These are phyloP conservation scores for Australoheros scitulus DNA, from an alignment of 2,113 vertebrate genomes.

Conservation along the genomic window DNA sequence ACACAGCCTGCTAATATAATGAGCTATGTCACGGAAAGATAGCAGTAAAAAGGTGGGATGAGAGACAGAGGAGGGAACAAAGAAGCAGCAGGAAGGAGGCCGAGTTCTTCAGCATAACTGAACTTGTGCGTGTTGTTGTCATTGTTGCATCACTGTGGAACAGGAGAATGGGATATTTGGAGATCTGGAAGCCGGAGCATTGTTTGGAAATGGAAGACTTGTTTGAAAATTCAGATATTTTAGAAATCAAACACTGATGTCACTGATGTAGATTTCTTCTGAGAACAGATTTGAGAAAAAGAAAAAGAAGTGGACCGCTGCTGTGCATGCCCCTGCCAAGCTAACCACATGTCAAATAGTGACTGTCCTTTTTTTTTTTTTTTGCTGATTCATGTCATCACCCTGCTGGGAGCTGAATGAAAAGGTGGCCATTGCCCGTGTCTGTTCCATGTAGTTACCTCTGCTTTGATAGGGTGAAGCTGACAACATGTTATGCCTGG, in stretches of 20 bases:
- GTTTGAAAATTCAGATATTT: constrained; percentile 23
- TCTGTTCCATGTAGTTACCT: constrained; percentile 31
- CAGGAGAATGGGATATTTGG: constrained; percentile 5
- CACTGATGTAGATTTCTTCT: background rate
- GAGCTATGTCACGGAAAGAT: constrained; percentile 54
- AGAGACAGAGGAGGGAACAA: constrained; percentile 43
- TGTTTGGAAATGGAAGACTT: constrained; percentile 17
- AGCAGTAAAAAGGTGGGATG: constrained; percentile 29
- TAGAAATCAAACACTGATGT: background rate
- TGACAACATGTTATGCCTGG: background rate
- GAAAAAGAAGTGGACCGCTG: constrained; percentile 13
- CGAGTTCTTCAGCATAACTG: constrained; percentile 39
- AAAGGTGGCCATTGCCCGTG: constrained; percentile 27
- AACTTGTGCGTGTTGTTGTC: constrained; percentile 43
- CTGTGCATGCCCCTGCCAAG: constrained; percentile 6
- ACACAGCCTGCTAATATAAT: constrained; percentile 48
- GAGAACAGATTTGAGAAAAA: background rate
- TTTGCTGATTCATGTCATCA: constrained; percentile 36
- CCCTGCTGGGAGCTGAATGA: constrained; percentile 40
- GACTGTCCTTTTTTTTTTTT: background rate
- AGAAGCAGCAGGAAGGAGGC: constrained; percentile 47
- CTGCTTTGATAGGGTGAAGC: constrained; percentile 29
- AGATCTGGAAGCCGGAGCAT: constrained; percentile 40
- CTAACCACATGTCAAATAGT: constrained; percentile 14
- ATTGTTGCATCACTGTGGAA: constrained; percentile 53